Evolutionary conservation across 2,113 vertebrate species (phyloP).

Genomic region (Cnemophilus loriae): DNA sequence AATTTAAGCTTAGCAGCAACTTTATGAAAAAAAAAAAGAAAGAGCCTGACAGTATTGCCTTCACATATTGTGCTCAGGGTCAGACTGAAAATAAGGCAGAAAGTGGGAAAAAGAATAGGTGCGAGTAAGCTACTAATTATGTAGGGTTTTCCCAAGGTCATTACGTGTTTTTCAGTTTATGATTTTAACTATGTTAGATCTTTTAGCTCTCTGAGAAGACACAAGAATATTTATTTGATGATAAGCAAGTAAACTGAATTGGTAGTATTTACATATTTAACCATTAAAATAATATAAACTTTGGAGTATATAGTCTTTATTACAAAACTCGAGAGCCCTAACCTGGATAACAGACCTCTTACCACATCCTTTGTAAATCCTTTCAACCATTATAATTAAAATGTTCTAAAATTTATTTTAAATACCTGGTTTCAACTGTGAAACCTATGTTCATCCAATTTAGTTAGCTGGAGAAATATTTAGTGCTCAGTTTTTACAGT

Average conservation of each 20-base stretch:
- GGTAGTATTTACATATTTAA: not conserved
- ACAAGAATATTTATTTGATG: not conserved
- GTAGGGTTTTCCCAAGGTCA: not conserved
- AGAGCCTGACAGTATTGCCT: not conserved
- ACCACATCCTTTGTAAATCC: not conserved
- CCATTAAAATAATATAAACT: not conserved
- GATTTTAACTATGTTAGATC: not conserved
- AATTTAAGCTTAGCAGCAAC: not conserved
- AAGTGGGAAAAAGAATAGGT: accelerated
- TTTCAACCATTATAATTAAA: not conserved
- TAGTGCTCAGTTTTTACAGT: not conserved
- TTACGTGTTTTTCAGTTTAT: not conserved
- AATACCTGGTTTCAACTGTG: not conserved
- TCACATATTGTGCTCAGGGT: not conserved
- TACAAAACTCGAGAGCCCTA: not conserved
- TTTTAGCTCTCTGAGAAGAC: not conserved
- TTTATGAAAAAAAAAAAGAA: not conserved
- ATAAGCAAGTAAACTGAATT: not conserved
- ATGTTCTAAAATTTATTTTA: not conserved
- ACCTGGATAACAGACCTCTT: not conserved
- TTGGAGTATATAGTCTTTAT: not conserved
- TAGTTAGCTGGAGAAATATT: not conserved
- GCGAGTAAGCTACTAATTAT: not conserved
- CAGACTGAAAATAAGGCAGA: not conserved
- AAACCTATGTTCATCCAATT: not conserved